Evolutionary conservation across 2,797 vertebrate genomes (phyloP).

Genomic region (Atherinosoma microstoma): DNA sequence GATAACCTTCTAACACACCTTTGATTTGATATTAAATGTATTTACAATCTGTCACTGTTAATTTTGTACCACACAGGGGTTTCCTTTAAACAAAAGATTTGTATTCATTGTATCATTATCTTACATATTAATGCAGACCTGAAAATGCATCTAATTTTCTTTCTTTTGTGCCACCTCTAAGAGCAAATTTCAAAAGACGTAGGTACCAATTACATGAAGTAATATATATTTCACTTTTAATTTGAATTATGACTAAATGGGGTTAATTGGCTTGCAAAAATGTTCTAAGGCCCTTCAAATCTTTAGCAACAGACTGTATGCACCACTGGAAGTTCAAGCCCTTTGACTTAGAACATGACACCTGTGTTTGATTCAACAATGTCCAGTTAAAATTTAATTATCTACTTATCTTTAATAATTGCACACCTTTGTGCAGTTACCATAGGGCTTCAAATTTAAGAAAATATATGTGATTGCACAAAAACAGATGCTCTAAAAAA

Average conservation of each 20-base stretch:
- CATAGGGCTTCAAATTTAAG: background rate
- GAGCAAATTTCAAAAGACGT: background rate
- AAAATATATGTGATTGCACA: conserved; percentile 7
- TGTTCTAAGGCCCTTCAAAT: conserved; percentile 29
- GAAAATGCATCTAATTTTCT: background rate
- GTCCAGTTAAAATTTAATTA: background rate
- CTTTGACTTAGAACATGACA: background rate
- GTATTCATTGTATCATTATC: background rate
- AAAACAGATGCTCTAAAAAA: conserved; percentile 10
- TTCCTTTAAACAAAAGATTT: background rate
- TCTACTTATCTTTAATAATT: background rate
- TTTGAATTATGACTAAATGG: conserved; percentile 51
- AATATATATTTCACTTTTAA: conserved; percentile 51
- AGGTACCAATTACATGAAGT: conserved; percentile 42
- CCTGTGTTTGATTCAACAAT: background rate
- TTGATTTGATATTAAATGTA: conserved; percentile 45
- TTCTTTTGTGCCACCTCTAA: background rate
- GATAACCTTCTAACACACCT: conserved; percentile 30
- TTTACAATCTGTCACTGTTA: conserved; percentile 33
- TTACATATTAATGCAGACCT: background rate
- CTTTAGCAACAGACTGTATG: conserved; percentile 8
- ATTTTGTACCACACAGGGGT: conserved; percentile 27
- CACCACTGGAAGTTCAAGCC: too few relatives aligned
- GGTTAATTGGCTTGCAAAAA: conserved; percentile 66
- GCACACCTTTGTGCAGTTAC: background rate